Conservation (phyloP, 2,113 vertebrate genomes). For the Thamnaconus septentrionalis region DNA sequence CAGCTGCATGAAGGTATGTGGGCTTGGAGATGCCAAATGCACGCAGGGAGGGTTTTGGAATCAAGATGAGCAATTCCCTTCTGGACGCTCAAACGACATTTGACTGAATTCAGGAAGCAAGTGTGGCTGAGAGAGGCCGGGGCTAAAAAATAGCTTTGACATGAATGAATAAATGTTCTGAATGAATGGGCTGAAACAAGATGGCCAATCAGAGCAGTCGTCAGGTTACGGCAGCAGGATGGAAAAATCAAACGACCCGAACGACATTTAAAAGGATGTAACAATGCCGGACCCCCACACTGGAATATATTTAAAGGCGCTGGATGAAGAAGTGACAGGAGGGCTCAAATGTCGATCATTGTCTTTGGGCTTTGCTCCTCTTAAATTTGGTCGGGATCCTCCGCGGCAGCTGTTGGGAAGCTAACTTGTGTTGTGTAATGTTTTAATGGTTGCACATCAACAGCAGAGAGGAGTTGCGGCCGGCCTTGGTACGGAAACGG, state of each 20-base stretch:
- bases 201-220: too few relatives aligned
- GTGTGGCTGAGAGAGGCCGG: too few relatives aligned
- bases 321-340: too few relatives aligned
- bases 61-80: too few relatives aligned
- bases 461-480: background rate
- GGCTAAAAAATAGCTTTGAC: background rate
- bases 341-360: background rate
- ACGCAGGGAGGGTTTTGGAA: too few relatives aligned
- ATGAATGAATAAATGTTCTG: conserved; percentile 2
- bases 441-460: conserved; percentile 9
- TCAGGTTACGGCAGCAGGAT: background rate
- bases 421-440: conserved; percentile 42
- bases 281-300: background rate
- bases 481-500: background rate
- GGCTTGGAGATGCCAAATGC: too few relatives aligned
- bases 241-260: background rate
- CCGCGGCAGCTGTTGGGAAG: conserved; percentile 20
- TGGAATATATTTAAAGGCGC: background rate
- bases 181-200: background rate
- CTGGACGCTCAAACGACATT: too few relatives aligned
- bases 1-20: too few relatives aligned
- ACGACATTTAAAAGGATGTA: background rate
- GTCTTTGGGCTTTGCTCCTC: conserved; percentile 22
- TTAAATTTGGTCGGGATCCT: conserved; percentile 9
- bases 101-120: too few relatives aligned